Conservation (phyloP, 1,140 invertebrate species). For the Drosophila kikkawai region DNA sequence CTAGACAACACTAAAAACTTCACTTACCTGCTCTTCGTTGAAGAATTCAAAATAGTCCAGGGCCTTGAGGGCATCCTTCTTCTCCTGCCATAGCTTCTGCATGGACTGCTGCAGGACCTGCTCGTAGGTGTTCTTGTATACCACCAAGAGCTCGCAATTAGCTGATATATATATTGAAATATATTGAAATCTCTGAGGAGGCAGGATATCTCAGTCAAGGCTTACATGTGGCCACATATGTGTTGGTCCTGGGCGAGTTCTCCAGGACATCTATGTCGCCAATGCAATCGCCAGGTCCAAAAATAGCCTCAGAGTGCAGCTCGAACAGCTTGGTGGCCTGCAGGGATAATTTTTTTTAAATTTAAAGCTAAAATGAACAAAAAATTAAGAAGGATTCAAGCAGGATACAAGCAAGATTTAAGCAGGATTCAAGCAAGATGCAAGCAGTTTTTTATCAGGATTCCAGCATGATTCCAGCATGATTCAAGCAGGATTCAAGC, state of each 20-base stretch:
- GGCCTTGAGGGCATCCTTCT: conserved; percentile 56
- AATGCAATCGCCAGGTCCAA: conserved; percentile 63
- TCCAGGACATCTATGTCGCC: conserved; percentile 67
- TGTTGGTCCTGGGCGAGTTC: conserved; percentile 34
- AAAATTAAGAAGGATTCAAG: no score
- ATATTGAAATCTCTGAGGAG: not conserved
- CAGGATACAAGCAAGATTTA: no score
- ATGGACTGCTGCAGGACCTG: conserved; percentile 47
- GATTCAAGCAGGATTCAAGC: no score
- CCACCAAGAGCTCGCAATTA: conserved; percentile 59
- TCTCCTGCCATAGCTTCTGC: conserved; percentile 67
- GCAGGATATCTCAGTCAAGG: not conserved
- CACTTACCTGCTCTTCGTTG: conserved; percentile 62
- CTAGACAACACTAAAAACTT: no score
- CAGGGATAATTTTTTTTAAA: no score
- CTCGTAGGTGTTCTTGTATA: conserved; percentile 63
- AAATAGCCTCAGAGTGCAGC: conserved; percentile 44
- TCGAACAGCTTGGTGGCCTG: not conserved
- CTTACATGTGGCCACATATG: conserved; percentile 46
- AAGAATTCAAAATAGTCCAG: conserved; percentile 70
- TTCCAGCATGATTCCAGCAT: no score
- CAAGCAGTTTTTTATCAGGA: no score
- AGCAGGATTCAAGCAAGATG: no score
- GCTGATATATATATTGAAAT: conserved; percentile 20
- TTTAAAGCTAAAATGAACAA: no score